These are phyloP conservation scores for Lutjanus argentimaculatus DNA, from an alignment of 2,797 vertebrate species.

Conservation along the genomic window DNA sequence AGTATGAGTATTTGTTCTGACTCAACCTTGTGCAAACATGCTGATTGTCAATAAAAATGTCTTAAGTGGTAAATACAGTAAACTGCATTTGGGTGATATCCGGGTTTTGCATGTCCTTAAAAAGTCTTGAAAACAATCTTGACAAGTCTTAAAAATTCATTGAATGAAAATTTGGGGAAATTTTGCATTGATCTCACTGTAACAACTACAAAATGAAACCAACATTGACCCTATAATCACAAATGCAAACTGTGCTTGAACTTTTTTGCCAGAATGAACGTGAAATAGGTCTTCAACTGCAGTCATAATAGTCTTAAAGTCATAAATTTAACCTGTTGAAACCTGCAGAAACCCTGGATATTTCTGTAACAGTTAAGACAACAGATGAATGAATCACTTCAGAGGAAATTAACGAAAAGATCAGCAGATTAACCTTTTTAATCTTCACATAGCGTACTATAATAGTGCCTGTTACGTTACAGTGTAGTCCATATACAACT, in stretches of 20 bases:
- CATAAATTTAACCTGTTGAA: no score
- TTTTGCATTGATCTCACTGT: no score
- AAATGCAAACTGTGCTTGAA: no score
- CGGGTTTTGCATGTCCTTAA: no score
- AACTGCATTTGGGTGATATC: neutral
- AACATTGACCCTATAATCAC: no score
- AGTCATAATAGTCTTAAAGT: no score
- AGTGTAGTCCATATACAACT: neutral
- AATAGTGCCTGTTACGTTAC: neutral
- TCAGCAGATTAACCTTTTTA: conserved; percentile 17
- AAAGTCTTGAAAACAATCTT: no score
- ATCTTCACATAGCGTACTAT: neutral
- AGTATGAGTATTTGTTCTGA: conserved; percentile 32
- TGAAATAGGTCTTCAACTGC: no score
- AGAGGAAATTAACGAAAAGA: neutral
- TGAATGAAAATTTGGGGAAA: no score
- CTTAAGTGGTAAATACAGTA: conserved; percentile 21
- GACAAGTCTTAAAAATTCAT: no score
- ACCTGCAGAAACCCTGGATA: neutral
- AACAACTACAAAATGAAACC: no score
- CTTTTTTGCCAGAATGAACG: no score
- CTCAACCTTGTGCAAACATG: conserved; percentile 55
- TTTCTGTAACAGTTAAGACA: neutral
- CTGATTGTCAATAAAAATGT: conserved; percentile 64
- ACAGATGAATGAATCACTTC: neutral